Evolutionary conservation across 2,888 invertebrate species (phyloP).

Genomic region (Drosophila mulleri): DNA sequence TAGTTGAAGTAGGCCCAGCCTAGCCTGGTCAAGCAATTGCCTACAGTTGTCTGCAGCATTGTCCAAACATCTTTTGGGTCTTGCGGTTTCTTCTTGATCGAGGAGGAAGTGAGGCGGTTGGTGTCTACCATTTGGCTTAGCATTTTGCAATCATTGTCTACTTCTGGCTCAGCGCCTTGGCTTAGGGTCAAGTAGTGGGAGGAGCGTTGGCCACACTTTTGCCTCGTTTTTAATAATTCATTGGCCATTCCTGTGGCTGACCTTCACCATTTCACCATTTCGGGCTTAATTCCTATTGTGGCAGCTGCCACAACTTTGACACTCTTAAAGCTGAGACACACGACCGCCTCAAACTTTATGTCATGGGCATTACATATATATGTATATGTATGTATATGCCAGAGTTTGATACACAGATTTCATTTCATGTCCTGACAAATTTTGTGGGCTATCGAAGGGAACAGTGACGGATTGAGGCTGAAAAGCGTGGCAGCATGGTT

Average conservation of each 20-base stretch:
- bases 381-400: constrained; percentile 38
- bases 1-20: neutral
- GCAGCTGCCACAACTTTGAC: constrained; percentile 25
- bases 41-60: constrained; percentile 24
- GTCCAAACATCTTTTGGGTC: constrained; percentile 66
- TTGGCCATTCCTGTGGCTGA: constrained; percentile 70
- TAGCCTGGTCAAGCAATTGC: constrained; percentile 28
- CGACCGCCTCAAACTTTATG: constrained; percentile 1
- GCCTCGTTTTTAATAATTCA: constrained; percentile 72
- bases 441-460: constrained; percentile 12
- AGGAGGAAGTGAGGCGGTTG: too few species aligned
- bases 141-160: constrained; percentile 66
- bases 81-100: neutral
- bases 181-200: constrained; percentile 70
- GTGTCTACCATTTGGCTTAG: constrained; percentile 61
- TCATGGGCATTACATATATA: constrained; percentile 34
- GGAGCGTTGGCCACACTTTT: constrained; percentile 37
- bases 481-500: neutral
- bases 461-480: constrained; percentile 20
- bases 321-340: constrained; percentile 31
- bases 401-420: constrained; percentile 50
- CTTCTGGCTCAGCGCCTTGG: constrained; percentile 27
- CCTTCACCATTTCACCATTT: constrained; percentile 69
- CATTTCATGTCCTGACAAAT: constrained; percentile 38
- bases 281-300: constrained; percentile 59